Percentiles rank a stretch among this genome's conserved stretches.
Evolutionary conservation across 1,140 invertebrate species (phyloP).

Genomic region (Lineus longissimus): DNA sequence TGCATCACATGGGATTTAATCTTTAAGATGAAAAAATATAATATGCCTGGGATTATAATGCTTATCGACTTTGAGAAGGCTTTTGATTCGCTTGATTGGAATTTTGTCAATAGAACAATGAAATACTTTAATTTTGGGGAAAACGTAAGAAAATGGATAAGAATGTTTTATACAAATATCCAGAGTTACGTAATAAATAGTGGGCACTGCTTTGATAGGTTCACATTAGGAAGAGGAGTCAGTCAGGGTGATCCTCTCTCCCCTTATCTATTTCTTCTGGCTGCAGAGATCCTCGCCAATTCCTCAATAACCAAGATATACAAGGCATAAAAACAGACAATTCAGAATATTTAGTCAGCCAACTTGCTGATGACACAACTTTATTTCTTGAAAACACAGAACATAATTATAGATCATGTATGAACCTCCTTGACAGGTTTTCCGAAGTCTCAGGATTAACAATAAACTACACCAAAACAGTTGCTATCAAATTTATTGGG

Average conservation of each 20-base stretch:
- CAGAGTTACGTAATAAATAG: constrained; percentile 13
- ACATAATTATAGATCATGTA: no score
- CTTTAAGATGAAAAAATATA: background rate
- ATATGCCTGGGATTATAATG: constrained; percentile 6
- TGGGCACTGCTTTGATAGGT: background rate
- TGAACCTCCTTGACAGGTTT: no score
- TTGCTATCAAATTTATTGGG: no score
- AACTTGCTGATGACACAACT: no score
- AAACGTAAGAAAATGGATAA: constrained; percentile 12
- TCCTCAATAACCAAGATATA: constrained; percentile 1
- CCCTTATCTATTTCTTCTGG: constrained; percentile 17
- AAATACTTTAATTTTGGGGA: constrained; percentile 16
- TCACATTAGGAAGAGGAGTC: no score
- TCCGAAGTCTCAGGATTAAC: no score
- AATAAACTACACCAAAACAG: no score
- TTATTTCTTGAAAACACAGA: no score
- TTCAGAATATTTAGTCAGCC: constrained; percentile 5
- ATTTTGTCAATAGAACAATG: constrained; percentile 5
- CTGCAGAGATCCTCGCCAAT: constrained; percentile 7
- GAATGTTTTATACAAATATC: constrained; percentile 7
- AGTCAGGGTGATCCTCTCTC: constrained; percentile 10
- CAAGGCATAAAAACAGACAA: background rate
- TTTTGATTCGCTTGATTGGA: constrained; percentile 15
- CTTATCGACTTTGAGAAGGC: constrained; percentile 12
- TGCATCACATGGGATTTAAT: no score